Evolutionary conservation across 1,140 invertebrate genomes (phyloP), one percentile per base, ranked within the genome.

Genomic region (Kradibia gibbosae): DNA sequence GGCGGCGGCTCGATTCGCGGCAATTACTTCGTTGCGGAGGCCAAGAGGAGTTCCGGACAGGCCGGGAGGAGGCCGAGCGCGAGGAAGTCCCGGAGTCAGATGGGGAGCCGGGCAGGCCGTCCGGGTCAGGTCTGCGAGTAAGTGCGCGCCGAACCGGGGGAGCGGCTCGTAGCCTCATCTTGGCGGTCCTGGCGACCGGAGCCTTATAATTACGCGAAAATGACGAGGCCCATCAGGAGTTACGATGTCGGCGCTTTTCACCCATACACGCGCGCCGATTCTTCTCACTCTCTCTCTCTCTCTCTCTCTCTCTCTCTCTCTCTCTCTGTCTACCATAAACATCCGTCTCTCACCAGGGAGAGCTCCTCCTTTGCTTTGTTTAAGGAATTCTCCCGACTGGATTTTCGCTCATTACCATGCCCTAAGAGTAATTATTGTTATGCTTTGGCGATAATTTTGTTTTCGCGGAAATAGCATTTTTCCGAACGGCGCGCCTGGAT

Each of bases 401-500:
- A 22, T 39, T 67, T 39, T 50, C 70, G 42, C 42, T 72, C 70
- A 72, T 72, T 67, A 67, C 39, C 39, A 67, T n/a, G 15, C 62
- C 3, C 5, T n/a, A n/a, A n/a, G 34, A 39, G 34, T 67, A 67
- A 67, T 67, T 67, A 67, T 67, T 67, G 39, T 67, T 67, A 22
- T 67, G 11, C 62, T 67, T 67, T 67, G n/a, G 62, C 20, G 15
- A 67, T 67, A 67, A 67, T 39, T 67, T 67, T 67, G 34, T 39
- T 39, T 67, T 39, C 20, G n/a, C 25, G 34, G 62, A 39, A 39
- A 67, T 67, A 67, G 22, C 7, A 67, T 67, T 67, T 65, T 67
- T 39, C 34, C 39, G 5, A 62, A 62, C 0, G 34, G 11, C 28
- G 11, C 31, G 28, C 13, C 31, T 31, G 3, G 57, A n/a, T 31